Base-by-base conservation (phyloP, 1,140 invertebrate species). In the Vanessa atalanta region DNA sequence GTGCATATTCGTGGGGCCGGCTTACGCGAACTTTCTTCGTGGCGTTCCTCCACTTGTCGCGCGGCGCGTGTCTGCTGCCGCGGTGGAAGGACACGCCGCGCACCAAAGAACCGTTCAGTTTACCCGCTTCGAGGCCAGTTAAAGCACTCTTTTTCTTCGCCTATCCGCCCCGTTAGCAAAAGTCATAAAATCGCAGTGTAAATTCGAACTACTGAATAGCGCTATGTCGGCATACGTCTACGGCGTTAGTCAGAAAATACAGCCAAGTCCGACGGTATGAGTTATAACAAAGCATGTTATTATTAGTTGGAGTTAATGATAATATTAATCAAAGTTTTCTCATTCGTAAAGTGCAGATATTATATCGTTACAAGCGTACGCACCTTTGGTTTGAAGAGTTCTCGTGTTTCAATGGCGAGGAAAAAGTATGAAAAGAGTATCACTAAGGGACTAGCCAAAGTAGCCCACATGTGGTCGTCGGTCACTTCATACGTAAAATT, bases 371-470 rank as follows among this genome's bases (percentile, higher is more conserved):
- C n/a, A 47, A n/a, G 61, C 3, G 71, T 70, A 91, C 93, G 93
- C 94, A 96, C 96, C 94, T 95, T 94, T 60, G 95, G 95, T 79
- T 94, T 95, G 23, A 95, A 93, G 5, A 97, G 90, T 85, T 95
- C 95, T 78, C 94, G 94, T 0, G 96, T 95, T 85, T 96, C 96
- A 79, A 96, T 89, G 1, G 95, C 95, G 69, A 97, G 86, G 23
- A 96, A 91, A 80, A 95, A 97, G 84, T 96, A 97, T 1, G 96
- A 94, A 83, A 95, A 94, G 43, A 97, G 94, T 65, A 99, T 91
- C 68, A 93, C 86, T 69, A 93, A 70, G 20, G 91, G 91, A 71
- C 89, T 93, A 11, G 88, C 89, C 23, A 93, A 68, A 0, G 87
- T 86, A 5, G 85, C 86, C 91, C 91, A 93, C 80, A 82, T 88